These are phyloP conservation scores for Urocynchramus pylzowi DNA, from an alignment of 2,113 vertebrate genomes.

Conservation along the genomic window DNA sequence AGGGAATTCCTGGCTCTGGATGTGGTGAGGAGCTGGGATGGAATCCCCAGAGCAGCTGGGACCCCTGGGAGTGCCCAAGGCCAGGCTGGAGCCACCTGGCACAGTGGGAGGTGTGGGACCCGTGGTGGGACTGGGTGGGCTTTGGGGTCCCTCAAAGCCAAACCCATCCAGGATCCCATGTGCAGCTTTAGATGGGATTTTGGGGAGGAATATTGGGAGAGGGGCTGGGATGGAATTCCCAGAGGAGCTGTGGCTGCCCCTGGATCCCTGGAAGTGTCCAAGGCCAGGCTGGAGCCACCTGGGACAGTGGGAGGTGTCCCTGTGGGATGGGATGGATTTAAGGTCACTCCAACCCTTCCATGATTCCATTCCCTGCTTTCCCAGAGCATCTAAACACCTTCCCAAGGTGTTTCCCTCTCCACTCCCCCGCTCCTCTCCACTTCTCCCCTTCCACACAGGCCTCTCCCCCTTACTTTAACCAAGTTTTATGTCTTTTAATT, in stretches of 20 bases:
- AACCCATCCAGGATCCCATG: too few species aligned
- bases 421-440: neutral
- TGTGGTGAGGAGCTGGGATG: too few species aligned
- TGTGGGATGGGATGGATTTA: neutral
- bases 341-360: neutral
- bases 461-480: neutral
- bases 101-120: too few species aligned
- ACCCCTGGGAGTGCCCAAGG: too few species aligned
- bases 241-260: neutral
- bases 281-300: rapidly evolving
- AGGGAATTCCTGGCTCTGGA: too few species aligned
- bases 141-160: too few species aligned
- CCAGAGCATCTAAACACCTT: rapidly evolving
- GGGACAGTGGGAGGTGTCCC: neutral
- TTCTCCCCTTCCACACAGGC: neutral
- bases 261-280: neutral
- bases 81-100: too few species aligned
- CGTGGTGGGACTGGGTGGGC: too few species aligned
- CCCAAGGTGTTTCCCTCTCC: neutral
- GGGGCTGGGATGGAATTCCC: neutral
- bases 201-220: neutral
- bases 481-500: constrained; percentile 61
- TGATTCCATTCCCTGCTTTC: neutral
- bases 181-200: neutral
- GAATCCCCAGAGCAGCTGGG: too few species aligned